Evolutionary conservation across 1,140 invertebrate genomes (phyloP), one percentile per base, ranked within the genome.

Genomic region (Panagrolaimus sp.): DNA sequence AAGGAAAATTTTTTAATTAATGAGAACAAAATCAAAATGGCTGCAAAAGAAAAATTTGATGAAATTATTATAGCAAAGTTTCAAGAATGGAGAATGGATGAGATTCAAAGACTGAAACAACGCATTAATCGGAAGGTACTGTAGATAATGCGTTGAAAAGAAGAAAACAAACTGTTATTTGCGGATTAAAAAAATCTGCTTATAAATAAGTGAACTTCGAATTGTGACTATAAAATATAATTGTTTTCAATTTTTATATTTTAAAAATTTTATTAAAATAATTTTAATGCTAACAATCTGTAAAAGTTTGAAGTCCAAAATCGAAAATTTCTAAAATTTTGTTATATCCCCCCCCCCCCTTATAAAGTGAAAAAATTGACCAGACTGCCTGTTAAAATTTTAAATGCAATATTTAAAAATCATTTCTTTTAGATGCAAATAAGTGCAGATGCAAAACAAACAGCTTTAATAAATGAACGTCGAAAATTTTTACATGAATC

Each of bases 381-480:
- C n/a, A n/a, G n/a, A n/a, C n/a, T n/a, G n/a, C n/a, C n/a, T n/a
- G n/a, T n/a, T n/a, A n/a, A n/a, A n/a, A n/a, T n/a, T n/a, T n/a
- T n/a, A n/a, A n/a, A n/a, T n/a, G n/a, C n/a, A n/a, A n/a, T n/a
- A n/a, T n/a, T n/a, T n/a, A n/a, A n/a, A n/a, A n/a, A n/a, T n/a
- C n/a, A n/a, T n/a, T n/a, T n/a, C n/a, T 58, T 58, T 24, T 14
- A 58, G 52, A 58, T 58, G 21, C 52, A 58, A 58, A 12, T 58
- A 58, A 58, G 21, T 6, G 15, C 52, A 4, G 52, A 58, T 26
- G 52, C 21, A 12, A 14, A 28, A n/a, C 52, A 26, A 26, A 2
- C 28, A 12, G 52, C 28, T 5, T 28, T 26, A 10, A 21, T 58
- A 21, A 28, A 21, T 10, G 28, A 58, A 12, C 52, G 52, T 21